Percentiles rank a stretch among this genome's conserved stretches.
Evolutionary conservation across 2,888 invertebrate genomes (phyloP).

Genomic region (Heliconius hortense): DNA sequence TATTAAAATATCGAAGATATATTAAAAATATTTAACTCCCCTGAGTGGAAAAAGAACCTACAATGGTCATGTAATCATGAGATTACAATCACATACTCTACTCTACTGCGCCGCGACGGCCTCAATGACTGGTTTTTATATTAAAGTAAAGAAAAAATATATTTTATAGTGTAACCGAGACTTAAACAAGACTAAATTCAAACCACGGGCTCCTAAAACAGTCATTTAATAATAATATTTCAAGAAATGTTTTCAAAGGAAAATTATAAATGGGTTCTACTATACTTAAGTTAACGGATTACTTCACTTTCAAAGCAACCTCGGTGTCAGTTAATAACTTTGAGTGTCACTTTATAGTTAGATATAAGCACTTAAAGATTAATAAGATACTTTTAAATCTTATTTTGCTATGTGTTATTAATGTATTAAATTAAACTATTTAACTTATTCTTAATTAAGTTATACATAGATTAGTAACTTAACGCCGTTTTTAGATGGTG

Average conservation of each 20-base stretch:
- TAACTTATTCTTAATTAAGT: not conserved
- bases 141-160: no score
- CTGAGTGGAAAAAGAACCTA: not conserved
- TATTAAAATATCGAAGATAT: no score
- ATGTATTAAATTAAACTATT: not conserved
- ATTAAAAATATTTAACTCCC: not conserved
- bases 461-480: no score
- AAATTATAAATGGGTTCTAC: not conserved
- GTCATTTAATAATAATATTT: not conserved
- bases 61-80: no score
- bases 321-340: slow-evolving; percentile 2
- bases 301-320: not conserved
- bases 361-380: not conserved
- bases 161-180: not conserved
- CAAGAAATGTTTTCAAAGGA: not conserved
- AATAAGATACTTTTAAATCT: not conserved
- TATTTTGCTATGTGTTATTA: not conserved
- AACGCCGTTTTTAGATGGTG: no score
- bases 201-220: not conserved
- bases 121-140: no score
- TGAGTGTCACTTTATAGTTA: not conserved
- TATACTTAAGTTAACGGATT: not conserved
- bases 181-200: not conserved
- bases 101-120: not conserved
- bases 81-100: not conserved